A percentile compares a stretch with the other conserved stretches of the same genome.
phyloP scores from a whole-genome alignment of 2,113 vertebrate species.

The Crotalus helleri region DNA sequence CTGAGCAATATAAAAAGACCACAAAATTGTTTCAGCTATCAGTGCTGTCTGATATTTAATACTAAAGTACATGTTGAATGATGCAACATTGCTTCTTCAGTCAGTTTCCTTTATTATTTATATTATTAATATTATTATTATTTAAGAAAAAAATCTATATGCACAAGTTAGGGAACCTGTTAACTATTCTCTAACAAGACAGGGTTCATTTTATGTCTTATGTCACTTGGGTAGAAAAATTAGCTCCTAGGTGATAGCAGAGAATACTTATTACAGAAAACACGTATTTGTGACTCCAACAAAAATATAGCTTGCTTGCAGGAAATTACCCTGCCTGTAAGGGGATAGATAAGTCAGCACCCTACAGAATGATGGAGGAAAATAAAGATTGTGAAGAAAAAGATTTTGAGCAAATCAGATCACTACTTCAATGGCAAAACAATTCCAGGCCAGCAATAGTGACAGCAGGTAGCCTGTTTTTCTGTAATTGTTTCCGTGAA shows the following conservation, averaged over 20 bases:
- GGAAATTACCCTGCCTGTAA: conserved; percentile 17
- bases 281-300: conserved; percentile 19
- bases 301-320: neutral
- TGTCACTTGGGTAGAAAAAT: conserved; percentile 35
- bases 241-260: conserved; percentile 18
- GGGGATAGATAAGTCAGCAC: neutral
- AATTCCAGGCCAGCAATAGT: conserved; percentile 2
- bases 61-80: neutral
- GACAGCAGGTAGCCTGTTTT: neutral
- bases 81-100: neutral
- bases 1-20: neutral
- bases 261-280: conserved; percentile 37
- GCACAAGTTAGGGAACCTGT: neutral
- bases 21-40: neutral
- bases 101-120: neutral
- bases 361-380: conserved; percentile 33
- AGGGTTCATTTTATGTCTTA: neutral
- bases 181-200: conserved; percentile 12
- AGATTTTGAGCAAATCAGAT: conserved; percentile 32
- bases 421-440: conserved; percentile 34
- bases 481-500: conserved; percentile 34
- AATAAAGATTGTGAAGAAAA: conserved; percentile 36
- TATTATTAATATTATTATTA: neutral
- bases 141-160: neutral
- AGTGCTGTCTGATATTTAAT: neutral